Evolutionary conservation across 2,797 vertebrate species (phyloP), one percentile per base, ranked within the genome.

Genomic region (Semotilus atromaculatus): DNA sequence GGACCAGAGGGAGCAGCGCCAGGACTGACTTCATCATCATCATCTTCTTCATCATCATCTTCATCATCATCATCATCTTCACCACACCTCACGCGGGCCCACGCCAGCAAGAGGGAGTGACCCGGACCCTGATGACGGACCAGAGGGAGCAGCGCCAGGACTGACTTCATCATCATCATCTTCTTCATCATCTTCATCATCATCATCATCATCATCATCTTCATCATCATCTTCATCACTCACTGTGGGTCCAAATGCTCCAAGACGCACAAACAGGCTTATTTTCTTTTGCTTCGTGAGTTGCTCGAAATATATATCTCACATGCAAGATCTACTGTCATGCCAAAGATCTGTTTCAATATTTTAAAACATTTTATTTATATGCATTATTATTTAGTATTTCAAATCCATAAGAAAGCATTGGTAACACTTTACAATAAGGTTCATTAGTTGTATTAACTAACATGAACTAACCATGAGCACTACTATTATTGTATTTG

Each of bases 81-180:
- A 0, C 94, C 96, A 0, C 94, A 60, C 71, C 89, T 91, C 1
- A 81, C 82, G 0, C 92, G 91, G 29, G 90, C 87, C 19, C 81
- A 88, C 26, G 45, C 14, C 7, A 14, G 89, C 75, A 91, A 93
- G 82, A 94, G 94, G 89, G 94, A 96, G 0, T 29, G 45, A 16
- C 19, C 7, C 1, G n/a, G 55, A 13, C 23, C 55, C n/a, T 26
- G 58, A 16, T 29, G 58, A 29, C n/a, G 1, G 0, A 11, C 3
- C 10, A 43, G 38, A 40, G 38, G 2, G 5, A 34, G 34, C 34
- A 34, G 34, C 34, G 4, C 5, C 2, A 10, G 8, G 8, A 40
- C 38, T 40, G 1, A 8, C 38, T 38, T 2, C 38, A 38, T 43
- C 45, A 5, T 48, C 45, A 16, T 45, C n/a, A n/a, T n/a, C n/a